Base-by-base conservation (phyloP, 1,140 invertebrate genomes). In the Ylistrum balloti region DNA sequence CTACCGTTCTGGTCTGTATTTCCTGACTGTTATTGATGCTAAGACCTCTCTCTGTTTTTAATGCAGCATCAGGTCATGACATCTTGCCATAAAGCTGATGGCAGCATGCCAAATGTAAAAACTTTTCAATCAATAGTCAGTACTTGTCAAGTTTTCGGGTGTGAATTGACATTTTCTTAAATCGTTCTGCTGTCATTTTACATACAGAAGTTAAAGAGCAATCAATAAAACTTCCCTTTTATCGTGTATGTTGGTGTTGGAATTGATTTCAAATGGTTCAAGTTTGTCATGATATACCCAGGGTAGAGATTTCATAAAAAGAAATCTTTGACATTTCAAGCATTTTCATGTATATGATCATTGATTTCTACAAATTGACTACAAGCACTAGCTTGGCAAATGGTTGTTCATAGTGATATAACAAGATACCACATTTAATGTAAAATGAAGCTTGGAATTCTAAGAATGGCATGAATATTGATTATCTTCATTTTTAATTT, bases 61-160 rank as follows among this genome's bases (percentile, higher is more conserved):
- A 22, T 74, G n/a, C 22, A 74, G 56, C 56, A 74, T 74, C 56
- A 74, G 56, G 56, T 74, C 56, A 74, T 74, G 56, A n/a, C 56
- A 74, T 74, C 22, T 28, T 1, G n/a, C 56, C 56, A n/a, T 74
- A 28, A 74, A 74, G 56, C 9, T 74, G 56, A n/a, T 74, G 56
- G 56, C 56, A 28, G 56, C 22, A 74, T n/a, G 56, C 56, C 56
- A 74, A 17, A 74, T 28, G 56, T 28, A 74, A 74, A 74, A 74
- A 5, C 9, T n/a, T 74, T 28, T 74, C 56, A 74, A 74, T 74
- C 56, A 74, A 74, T 74, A 74, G 56, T 28, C 56, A 28, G 56
- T n/a, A 74, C 56, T 74, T 74, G 56, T 74, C 56, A 74, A 74
- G 22, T 74, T 74, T 74, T 74, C n/a, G 56, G 56, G 56, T 74